A percentile compares a stretch with the other conserved stretches of the same genome.
These are phyloP conservation scores for Silurus aristotelis DNA, from an alignment of 2,797 vertebrate genomes.

Conservation along the genomic window DNA sequence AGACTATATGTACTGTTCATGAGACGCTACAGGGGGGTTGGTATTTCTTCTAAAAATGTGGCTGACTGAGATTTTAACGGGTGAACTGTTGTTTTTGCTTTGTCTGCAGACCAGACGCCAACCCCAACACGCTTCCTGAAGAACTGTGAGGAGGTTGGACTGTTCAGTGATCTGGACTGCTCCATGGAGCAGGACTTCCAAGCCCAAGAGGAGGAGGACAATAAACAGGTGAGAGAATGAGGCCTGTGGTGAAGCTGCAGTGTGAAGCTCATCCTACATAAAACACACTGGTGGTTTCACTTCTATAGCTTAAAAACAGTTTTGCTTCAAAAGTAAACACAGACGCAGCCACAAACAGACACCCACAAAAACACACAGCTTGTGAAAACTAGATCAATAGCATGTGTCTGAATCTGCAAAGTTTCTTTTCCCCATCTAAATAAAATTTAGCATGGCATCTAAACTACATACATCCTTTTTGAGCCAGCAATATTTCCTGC, in stretches of 20 bases:
- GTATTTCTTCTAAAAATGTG: conserved; percentile 13
- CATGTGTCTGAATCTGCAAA: conserved; percentile 10
- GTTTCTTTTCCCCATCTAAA: background rate
- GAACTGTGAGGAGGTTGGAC: conserved; percentile 97
- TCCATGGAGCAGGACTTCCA: conserved; percentile 97
- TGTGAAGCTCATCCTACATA: conserved; percentile 40
- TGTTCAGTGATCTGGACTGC: conserved; percentile 96
- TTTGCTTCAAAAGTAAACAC: conserved; percentile 12
- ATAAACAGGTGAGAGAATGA: conserved; percentile 82
- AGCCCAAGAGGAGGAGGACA: conserved; percentile 95
- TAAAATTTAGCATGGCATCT: conserved; percentile 28
- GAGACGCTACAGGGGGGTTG: background rate
- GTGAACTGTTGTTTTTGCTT: conserved; percentile 14
- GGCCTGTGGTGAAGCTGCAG: conserved; percentile 31
- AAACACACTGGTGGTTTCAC: conserved; percentile 50
- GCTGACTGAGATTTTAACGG: background rate
- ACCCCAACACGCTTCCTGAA: conserved; percentile 97
- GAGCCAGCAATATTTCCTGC: conserved; percentile 21
- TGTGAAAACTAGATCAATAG: conserved; percentile 7
- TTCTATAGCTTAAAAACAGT: conserved; percentile 43
- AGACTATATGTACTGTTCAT: background rate
- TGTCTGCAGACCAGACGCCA: conserved; percentile 91
- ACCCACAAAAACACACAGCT: background rate
- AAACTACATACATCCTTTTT: conserved; percentile 12
- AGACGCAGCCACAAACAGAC: conserved; percentile 1